Base-by-base conservation (phyloP, 2,797 vertebrate genomes). In the Glyptemys insculpta region DNA sequence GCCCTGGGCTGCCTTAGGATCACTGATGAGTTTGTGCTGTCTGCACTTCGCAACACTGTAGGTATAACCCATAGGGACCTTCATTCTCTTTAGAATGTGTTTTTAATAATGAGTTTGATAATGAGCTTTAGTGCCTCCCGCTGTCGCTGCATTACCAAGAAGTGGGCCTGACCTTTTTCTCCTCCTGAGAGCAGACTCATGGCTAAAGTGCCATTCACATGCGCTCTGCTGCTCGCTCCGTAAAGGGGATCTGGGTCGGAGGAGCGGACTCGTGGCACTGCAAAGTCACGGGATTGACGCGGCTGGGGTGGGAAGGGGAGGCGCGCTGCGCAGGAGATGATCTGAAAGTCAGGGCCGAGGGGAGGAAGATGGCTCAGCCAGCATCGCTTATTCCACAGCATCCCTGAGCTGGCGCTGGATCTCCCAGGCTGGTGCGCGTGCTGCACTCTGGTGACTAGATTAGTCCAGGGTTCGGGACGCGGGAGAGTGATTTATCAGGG, bases 1-100 rank as follows among this genome's bases (percentile, higher is more conserved):
- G 92, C 92, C n/a, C 85, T 93, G 84, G 92, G 92, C 50, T 57
- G 80, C 4, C 85, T 93, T 29, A 65, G 89, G 29, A 12, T 54
- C 59, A n/a, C 34, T 34, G 89, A 93, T 41, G 81, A 93, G 84
- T 19, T 27, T 29, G 85, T 88, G 53, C 19, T 81, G 52, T 65
- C 89, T 56, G 85, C 92, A 44, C 85, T 93, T 29, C 21, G 10
- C 52, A 50, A 41, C 41, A 37, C n/a, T 21, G 92, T 93, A 84
- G 65, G 92, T 93, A 79, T 29, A 79, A 65, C 41, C 49, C 37
- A 19, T 8, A 12, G 47, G 31, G 37, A 65, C 18, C 19, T 12
- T 65, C 34, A 27, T 34, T 41, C 19, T 41, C 81, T 41, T 37
- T 68, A 34, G 7, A 81, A 31, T 54, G 12, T 41, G 34, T 29